Conservation (phyloP, 2,797 vertebrate genomes). For the Scarus forsteni region DNA sequence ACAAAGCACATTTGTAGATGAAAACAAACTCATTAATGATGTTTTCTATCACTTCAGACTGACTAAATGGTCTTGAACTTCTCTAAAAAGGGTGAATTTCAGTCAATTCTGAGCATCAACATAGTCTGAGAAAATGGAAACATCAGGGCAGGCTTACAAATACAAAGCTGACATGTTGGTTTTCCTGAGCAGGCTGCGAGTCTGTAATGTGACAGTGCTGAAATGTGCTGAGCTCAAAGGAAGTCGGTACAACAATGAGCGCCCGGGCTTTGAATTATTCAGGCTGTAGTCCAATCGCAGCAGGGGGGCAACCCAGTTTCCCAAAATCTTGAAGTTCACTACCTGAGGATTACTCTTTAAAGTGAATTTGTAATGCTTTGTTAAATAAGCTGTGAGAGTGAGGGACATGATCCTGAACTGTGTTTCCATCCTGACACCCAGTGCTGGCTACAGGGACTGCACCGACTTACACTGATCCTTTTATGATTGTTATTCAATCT, state of each 20-base stretch:
- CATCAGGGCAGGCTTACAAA: not conserved
- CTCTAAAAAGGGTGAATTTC: not conserved
- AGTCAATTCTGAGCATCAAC: not conserved
- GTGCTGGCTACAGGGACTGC: slow-evolving; percentile 43
- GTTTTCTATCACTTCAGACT: not conserved
- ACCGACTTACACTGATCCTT: not conserved
- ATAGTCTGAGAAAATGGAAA: not conserved
- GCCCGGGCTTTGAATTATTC: slow-evolving; percentile 22
- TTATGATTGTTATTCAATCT: not conserved
- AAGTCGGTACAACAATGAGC: slow-evolving; percentile 19
- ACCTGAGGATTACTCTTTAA: slow-evolving; percentile 29
- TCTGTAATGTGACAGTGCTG: slow-evolving; percentile 8
- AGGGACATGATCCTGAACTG: not conserved
- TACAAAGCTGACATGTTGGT: slow-evolving; percentile 16
- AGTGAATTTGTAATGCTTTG: slow-evolving; percentile 1
- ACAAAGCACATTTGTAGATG: no score
- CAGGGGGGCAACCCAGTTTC: slow-evolving; percentile 10
- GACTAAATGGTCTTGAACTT: not conserved
- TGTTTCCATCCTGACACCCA: slow-evolving; percentile 60
- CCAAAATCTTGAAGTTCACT: slow-evolving; percentile 13
- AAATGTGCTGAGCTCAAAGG: slow-evolving; percentile 27
- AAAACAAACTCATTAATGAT: no score
- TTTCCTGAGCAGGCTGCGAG: slow-evolving; percentile 6
- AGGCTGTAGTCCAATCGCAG: slow-evolving; percentile 31
- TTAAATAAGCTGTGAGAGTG: not conserved